phyloP scores from a whole-genome alignment of 2,113 vertebrate species.

The Tyto alba region DNA sequence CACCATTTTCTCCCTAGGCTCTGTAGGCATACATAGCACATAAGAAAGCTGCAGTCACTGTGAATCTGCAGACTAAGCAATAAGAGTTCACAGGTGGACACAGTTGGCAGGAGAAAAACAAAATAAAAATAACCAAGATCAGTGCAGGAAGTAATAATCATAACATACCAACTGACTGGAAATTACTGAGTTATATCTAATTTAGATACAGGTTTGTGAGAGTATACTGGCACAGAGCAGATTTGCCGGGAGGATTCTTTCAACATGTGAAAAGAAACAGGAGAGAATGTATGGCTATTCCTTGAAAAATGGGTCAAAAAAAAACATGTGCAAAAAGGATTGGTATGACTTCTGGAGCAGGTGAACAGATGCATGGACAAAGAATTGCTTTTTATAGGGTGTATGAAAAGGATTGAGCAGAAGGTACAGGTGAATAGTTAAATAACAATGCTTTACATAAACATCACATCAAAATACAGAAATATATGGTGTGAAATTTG shows the following conservation, averaged over 20 bases:
- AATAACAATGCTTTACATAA: neutral
- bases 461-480: neutral
- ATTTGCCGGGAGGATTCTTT: neutral
- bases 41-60: neutral
- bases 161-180: neutral
- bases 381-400: neutral
- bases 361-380: neutral
- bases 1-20: neutral
- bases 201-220: neutral
- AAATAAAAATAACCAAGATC: neutral
- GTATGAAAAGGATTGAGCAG: neutral
- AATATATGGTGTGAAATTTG: neutral
- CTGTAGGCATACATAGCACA: neutral
- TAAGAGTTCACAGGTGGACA: neutral
- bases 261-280: neutral
- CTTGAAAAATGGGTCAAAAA: neutral
- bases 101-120: neutral
- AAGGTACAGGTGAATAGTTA: neutral
- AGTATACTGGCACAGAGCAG: neutral
- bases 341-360: neutral
- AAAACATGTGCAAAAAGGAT: neutral
- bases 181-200: neutral
- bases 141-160: neutral
- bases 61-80: neutral
- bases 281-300: neutral